Evolutionary conservation across 2,888 invertebrate genomes (phyloP).

Genomic region (Conistra vaccinii): DNA sequence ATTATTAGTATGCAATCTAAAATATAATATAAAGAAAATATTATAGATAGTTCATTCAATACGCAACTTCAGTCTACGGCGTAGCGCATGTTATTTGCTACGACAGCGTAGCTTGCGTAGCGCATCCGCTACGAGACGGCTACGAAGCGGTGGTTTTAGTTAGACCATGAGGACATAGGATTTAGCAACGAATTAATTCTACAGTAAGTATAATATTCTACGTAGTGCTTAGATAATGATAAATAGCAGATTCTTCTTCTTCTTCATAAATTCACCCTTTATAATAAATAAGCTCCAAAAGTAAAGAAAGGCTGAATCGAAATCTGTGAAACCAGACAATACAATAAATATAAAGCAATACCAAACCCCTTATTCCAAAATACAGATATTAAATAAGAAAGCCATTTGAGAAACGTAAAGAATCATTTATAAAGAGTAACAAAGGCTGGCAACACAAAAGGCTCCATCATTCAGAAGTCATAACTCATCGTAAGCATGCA

Average conservation of each 20-base stretch:
- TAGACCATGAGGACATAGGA: neutral
- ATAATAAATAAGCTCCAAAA: neutral
- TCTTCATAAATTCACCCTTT: neutral
- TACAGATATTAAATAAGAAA: constrained; percentile 62
- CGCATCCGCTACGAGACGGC: neutral
- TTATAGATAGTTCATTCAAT: neutral
- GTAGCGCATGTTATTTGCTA: constrained; percentile 1
- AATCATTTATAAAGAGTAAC: constrained; percentile 77
- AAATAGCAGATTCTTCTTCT: neutral
- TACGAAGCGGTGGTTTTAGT: neutral
- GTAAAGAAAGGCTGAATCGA: neutral
- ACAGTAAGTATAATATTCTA: neutral
- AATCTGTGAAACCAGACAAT: constrained; percentile 14
- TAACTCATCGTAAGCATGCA: constrained; percentile 82
- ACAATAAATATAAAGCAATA: constrained; percentile 47
- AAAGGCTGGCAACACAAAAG: constrained; percentile 78
- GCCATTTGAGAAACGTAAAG: constrained; percentile 71
- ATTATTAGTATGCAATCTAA: too few species aligned
- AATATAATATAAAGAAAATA: too few species aligned
- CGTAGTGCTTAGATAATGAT: neutral
- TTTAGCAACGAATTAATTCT: neutral
- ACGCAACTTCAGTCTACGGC: neutral
- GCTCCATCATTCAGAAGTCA: constrained; percentile 86
- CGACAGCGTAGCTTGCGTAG: constrained; percentile 21
- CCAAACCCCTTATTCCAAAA: constrained; percentile 31